A percentile compares a stretch with the other conserved stretches of the same genome.
These are phyloP conservation scores for Protaetia brevitarsis DNA, from an alignment of 1,140 invertebrate species.

Conservation along the genomic window DNA sequence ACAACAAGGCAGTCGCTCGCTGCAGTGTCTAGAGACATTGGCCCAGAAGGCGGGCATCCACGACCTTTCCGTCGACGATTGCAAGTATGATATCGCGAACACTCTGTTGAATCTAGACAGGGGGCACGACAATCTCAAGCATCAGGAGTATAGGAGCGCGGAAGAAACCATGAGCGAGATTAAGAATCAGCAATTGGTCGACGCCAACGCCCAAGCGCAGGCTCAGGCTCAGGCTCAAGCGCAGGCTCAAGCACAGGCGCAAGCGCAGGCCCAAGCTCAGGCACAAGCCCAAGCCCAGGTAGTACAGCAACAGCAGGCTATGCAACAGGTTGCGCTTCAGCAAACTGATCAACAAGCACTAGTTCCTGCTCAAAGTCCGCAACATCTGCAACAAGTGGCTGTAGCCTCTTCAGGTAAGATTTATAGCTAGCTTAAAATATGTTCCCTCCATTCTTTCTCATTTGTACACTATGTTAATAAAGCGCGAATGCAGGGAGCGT, in stretches of 20 bases:
- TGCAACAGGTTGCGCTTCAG: slow-evolving; percentile 43
- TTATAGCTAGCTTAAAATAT: too few species aligned
- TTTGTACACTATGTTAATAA: too few species aligned
- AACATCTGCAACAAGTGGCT: slow-evolving; percentile 55
- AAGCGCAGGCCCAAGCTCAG: slow-evolving; percentile 46
- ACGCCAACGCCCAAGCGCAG: slow-evolving; percentile 37
- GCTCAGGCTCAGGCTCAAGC: slow-evolving; percentile 49
- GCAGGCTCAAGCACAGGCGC: slow-evolving; percentile 38
- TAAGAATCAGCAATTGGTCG: slow-evolving; percentile 39
- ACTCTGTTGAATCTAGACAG: slow-evolving; percentile 56
- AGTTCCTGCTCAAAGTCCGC: slow-evolving; percentile 54
- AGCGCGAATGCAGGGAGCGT: too few species aligned
- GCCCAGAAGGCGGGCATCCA: slow-evolving; percentile 60
- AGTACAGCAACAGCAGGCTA: slow-evolving; percentile 45
- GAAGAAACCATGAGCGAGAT: slow-evolving; percentile 39
- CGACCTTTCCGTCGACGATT: slow-evolving; percentile 59
- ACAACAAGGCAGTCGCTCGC: slow-evolving; percentile 48
- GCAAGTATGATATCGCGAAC: slow-evolving; percentile 62
- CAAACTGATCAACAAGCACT: slow-evolving; percentile 48
- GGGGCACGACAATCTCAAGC: slow-evolving; percentile 39
- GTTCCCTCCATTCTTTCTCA: not conserved
- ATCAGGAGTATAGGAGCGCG: slow-evolving; percentile 24
- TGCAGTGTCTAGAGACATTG: slow-evolving; percentile 64
- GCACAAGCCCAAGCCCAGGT: slow-evolving; percentile 47
- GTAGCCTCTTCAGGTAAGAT: slow-evolving; percentile 41